phyloP scores from a whole-genome alignment of 2,797 vertebrate genomes.

The Acrossocheilus wenchowensis region DNA sequence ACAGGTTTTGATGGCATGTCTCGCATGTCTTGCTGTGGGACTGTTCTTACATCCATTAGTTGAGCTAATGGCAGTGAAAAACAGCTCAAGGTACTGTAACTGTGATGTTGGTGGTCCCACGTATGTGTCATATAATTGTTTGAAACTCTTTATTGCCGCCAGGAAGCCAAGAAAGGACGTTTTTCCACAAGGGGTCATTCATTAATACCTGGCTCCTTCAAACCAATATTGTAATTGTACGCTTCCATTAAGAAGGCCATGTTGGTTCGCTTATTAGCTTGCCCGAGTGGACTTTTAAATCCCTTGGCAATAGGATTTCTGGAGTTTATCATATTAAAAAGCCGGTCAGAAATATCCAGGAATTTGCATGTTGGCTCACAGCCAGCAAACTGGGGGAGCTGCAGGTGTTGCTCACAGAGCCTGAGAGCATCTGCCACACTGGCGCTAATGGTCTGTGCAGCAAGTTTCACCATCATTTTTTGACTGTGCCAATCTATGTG shows the following conservation, averaged over 20 bases:
- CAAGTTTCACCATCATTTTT: neutral
- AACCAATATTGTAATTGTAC: neutral
- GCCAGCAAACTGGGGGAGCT: neutral
- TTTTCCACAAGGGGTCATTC: no score
- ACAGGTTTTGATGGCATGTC: neutral
- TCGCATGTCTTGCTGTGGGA: neutral
- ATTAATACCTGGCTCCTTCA: no score
- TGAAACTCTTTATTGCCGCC: no score
- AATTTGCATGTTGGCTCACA: neutral
- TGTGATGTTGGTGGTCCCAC: no score
- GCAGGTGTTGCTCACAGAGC: neutral
- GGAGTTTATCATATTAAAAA: conserved; percentile 6
- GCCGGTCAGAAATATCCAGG: neutral
- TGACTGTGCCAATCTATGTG: neutral
- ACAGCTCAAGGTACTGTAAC: no score
- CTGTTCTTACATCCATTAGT: no score
- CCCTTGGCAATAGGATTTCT: neutral
- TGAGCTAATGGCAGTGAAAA: no score
- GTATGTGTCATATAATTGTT: no score
- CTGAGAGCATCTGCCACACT: neutral
- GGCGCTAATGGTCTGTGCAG: neutral
- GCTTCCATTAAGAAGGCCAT: neutral
- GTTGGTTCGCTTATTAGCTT: neutral
- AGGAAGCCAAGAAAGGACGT: no score
- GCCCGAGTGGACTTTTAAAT: neutral